Evolutionary conservation across 2,888 invertebrate genomes (phyloP), one percentile per base, ranked within the genome.

Genomic region (Aphodius granarius): DNA sequence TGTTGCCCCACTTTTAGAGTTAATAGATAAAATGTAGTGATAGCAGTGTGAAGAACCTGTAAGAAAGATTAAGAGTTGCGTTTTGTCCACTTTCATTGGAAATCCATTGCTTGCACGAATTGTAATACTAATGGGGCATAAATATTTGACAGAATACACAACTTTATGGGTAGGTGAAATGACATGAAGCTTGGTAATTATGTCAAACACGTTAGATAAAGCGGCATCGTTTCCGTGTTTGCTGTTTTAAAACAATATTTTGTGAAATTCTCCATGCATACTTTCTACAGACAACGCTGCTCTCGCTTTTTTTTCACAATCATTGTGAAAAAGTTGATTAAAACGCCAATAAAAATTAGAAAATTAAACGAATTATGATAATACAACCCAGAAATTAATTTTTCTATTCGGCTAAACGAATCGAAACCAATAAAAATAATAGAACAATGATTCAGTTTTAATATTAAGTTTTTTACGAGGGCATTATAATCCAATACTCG

Each of bases 151-250:
- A n/a, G n/a, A n/a, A n/a, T n/a, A n/a, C n/a, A n/a, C n/a, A n/a
- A n/a, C n/a, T n/a, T n/a, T n/a, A n/a, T n/a, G n/a, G n/a, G n/a
- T n/a, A 71, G 71, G 76, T 76, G 76, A 76, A 76, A 76, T 73
- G 73, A 76, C 73, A 73, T 43, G 65, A 71, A 76, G 66, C 66
- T 71, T 73, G 73, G 76, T 73, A 76, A 76, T 76, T 76, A 71
- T 73, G 76, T 76, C 76, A 76, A 76, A 76, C 68, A 73, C 65
- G 63, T 64, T 18, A 20, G 63, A 73, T 73, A 22, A 43, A 62
- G 43, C 66, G 6, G 71, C 71, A 76, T 43, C 72, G 20, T 72
- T 72, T 72, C 72, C 72, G 43, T 3, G 43, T 43, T 43, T 43
- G 43, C 6, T 43, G 13, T 43, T 43, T 43, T 43, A 43, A 43